Evolutionary conservation across 2,888 invertebrate genomes (phyloP).

Genomic region (Pollenia griseotomentosa): DNA sequence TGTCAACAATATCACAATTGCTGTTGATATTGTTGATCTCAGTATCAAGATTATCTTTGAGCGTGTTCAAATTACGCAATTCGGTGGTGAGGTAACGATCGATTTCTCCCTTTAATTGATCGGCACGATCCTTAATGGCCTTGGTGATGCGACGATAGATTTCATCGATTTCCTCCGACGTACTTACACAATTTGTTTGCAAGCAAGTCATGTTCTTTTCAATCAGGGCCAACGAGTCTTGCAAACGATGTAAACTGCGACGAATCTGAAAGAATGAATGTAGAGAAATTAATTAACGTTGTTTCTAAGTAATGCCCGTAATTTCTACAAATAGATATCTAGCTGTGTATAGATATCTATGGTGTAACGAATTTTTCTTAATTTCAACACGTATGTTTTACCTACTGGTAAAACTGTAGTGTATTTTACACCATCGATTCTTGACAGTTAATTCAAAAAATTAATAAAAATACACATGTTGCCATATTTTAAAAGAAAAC

Average conservation of each 20-base stretch:
- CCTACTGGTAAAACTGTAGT: too few relatives aligned
- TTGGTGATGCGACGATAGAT: conserved; percentile 94
- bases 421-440: too few relatives aligned
- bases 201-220: conserved; percentile 95
- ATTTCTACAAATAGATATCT: too few relatives aligned
- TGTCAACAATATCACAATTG: conserved; percentile 98
- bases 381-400: too few relatives aligned
- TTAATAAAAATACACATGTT: too few relatives aligned
- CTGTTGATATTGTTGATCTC: conserved; percentile 98
- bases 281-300: not conserved
- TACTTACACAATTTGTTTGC: conserved; percentile 94
- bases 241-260: conserved; percentile 93
- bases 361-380: too few relatives aligned
- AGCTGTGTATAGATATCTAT: too few relatives aligned
- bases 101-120: conserved; percentile 93
- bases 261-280: conserved; percentile 86
- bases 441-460: too few relatives aligned
- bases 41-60: conserved; percentile 96
- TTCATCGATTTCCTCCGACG: conserved; percentile 97
- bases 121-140: conserved; percentile 95
- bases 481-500: too few relatives aligned
- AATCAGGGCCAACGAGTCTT: conserved; percentile 92
- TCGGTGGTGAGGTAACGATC: conserved; percentile 96
- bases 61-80: conserved; percentile 91
- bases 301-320: too few relatives aligned